Evolutionary conservation across 2,888 invertebrate species (phyloP), one percentile per base, ranked within the genome.

Genomic region (Drosophila mercatorum): DNA sequence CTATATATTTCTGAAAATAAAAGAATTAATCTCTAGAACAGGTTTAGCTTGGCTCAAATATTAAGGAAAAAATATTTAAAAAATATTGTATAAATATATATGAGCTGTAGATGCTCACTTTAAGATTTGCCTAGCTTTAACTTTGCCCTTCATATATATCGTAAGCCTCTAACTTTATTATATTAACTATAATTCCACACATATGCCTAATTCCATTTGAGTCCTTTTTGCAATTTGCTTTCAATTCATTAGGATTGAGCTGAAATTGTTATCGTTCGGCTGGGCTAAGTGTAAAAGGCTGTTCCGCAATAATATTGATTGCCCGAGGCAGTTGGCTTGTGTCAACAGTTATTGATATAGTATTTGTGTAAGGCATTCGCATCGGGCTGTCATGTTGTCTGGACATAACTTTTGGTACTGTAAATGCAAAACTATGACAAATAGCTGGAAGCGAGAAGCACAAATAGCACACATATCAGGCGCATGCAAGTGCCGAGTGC

Each of bases 381-480:
- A 57, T 44, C 22, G 41, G 53, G 11, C 36, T 64, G 61, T 59
- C 75, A 66, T 63, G 63, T 51, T 70, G 80, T 49, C 71, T 47
- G 63, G 66, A 67, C 77, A 77, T 77, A 75, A 67, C 71, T 77
- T 75, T 70, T 51, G 60, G 22, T 36, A 14, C 59, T 43, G 60
- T 49, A 40, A 70, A 70, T 43, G 40, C 80, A 79, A 58, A 64
- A 67, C 66, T 71, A 62, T 77, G 80, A 80, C 80, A 80, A 75
- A 80, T 58, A 71, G 76, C 70, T 63, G 69, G 62, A 69, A 40
- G 41, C 53, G 59, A 57, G 43, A 28, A 26, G 47, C 68, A 65
- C 34, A 71, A 61, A 63, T 57, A 61, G 53, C 41, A 44, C 34
- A 47, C 44, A 51, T 11, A 28, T 59, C 41, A 55, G 43, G 38